Conservation (phyloP, 53 echinoderm and acorn worm species). For the Echinometra lucunter region DNA sequence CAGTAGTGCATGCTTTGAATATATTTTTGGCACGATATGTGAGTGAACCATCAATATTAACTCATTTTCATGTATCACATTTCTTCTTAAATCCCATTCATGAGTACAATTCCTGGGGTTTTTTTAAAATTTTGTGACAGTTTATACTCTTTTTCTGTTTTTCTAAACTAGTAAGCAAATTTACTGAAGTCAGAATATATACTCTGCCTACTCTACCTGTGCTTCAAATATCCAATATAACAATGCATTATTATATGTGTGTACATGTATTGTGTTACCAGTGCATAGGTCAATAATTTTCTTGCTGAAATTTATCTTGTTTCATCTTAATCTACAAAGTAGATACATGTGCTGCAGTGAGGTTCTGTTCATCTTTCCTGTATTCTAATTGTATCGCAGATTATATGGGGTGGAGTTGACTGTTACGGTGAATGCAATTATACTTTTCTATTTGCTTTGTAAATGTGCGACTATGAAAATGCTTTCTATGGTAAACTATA, state of each 20-base stretch:
- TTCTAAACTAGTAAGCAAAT: too few species aligned
- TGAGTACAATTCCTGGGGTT: neutral
- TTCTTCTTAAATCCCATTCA: neutral
- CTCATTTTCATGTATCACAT: too few species aligned
- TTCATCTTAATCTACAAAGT: neutral
- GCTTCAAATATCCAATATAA: too few species aligned
- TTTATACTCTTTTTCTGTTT: neutral
- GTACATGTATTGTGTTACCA: neutral
- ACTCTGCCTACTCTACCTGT: too few species aligned
- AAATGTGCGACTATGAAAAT: neutral
- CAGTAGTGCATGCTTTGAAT: neutral
- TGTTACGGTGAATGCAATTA: neutral
- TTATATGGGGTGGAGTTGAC: neutral
- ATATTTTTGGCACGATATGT: neutral
- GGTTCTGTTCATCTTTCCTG: neutral
- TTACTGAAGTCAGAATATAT: too few species aligned
- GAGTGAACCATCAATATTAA: neutral
- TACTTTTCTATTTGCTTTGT: slow-evolving; percentile 21
- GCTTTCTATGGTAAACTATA: slow-evolving; percentile 46
- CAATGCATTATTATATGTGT: too few species aligned
- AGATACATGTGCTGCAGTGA: neutral
- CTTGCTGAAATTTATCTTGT: neutral
- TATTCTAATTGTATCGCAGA: neutral
- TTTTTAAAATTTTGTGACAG: neutral
- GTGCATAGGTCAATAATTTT: neutral